These are phyloP conservation scores for Nerophis ophidion DNA, from an alignment of 2,113 vertebrate genomes.

Conservation along the genomic window DNA sequence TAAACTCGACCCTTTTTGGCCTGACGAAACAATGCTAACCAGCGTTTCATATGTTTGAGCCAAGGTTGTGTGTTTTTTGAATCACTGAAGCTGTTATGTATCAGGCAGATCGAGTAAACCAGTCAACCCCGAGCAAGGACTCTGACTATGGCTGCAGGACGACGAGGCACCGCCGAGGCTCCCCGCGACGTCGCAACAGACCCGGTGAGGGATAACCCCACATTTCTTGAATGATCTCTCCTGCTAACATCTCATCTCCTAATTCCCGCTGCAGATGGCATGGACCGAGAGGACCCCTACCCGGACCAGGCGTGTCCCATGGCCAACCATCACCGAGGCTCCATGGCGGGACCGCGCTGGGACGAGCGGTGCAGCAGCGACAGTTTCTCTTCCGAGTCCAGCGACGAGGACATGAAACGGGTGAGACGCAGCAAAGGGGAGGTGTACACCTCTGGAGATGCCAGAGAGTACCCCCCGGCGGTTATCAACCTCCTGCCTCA, in stretches of 20 bases:
- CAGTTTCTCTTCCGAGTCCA: conserved; percentile 78
- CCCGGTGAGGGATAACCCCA: conserved; percentile 72
- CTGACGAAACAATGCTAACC: background rate
- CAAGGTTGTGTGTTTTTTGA: conserved; percentile 28
- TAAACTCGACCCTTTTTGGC: no score
- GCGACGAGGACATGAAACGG: conserved; percentile 73
- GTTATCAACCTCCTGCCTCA: conserved; percentile 67
- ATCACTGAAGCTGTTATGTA: conserved; percentile 72
- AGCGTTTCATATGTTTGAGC: no score
- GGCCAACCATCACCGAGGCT: conserved; percentile 61
- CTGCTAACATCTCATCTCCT: background rate
- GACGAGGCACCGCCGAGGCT: conserved; percentile 66
- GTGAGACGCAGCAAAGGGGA: conserved; percentile 59
- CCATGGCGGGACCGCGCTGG: conserved; percentile 61
- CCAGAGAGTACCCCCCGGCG: conserved; percentile 66
- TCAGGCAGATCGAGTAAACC: conserved; percentile 89
- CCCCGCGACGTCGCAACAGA: conserved; percentile 70
- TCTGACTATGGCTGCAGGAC: conserved; percentile 76
- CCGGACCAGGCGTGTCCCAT: conserved; percentile 72
- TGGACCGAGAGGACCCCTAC: conserved; percentile 73
- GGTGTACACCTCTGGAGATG: conserved; percentile 39
- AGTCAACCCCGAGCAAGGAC: conserved; percentile 77
- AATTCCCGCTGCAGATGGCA: conserved; percentile 58
- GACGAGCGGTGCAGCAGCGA: conserved; percentile 75
- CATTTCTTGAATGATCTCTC: background rate